Base-by-base conservation (phyloP, 2,888 invertebrate species). In the Linnaemya vulpina region DNA sequence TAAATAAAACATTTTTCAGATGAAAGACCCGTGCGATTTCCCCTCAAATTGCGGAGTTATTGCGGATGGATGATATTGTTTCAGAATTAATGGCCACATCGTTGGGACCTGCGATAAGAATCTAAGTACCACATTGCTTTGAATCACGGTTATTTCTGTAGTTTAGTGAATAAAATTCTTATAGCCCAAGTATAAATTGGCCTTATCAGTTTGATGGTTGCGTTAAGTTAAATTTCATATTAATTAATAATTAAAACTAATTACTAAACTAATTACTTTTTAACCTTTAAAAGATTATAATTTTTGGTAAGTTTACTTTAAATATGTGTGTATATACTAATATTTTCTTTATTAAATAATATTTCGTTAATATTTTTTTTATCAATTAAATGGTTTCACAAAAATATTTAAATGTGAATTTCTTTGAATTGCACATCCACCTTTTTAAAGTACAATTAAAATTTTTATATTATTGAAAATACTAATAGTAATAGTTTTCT, bases 381-480 rank as follows among this genome's bases (percentile, higher is more conserved):
- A 35, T 53, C 13, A 58, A 38, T 68, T 51, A 67, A 76, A 82
- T 70, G 46, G 55, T 82, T 82, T 82, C 82, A 82, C 82, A 82
- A 82, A 79, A 82, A 82, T 76, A 82, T 76, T 76, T 53, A 71
- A 70, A 75, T 62, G 51, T 15, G 62, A 75, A 75, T 74, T 62
- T 74, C 15, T 35, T 40, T 22, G n/a, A 74, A 81, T 75, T 81
- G 74, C 67, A 75, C 73, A 73, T 60, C 40, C 25, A 53, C 20
- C 17, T 63, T 25, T 46, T 65, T 74, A 49, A 67, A 74, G 58
- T 80, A 74, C 20, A 81, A 38, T 79, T 58, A 51, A 53, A 30
- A 30, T 40, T 67, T 63, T 55, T 20, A 43, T 70, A 51, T 80
- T 30, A 60, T 60, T 79, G 49, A 73, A 71, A 79, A 58, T 80